These are phyloP conservation scores for Pipa parva DNA, from an alignment of 2,113 vertebrate species.

Conservation along the genomic window DNA sequence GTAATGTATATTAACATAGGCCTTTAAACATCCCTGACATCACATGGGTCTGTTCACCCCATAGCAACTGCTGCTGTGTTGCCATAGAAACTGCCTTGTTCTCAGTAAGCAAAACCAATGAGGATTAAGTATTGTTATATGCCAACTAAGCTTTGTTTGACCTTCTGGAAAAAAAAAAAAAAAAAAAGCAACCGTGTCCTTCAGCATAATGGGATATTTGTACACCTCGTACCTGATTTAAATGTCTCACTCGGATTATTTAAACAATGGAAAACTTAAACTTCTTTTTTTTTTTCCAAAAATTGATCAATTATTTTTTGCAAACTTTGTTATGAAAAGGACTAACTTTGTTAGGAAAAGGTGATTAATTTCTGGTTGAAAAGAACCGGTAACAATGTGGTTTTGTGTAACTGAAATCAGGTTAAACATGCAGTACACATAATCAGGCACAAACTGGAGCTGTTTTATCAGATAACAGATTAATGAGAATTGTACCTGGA, in stretches of 20 bases:
- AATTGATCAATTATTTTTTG: too few relatives aligned
- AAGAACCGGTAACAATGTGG: too few relatives aligned
- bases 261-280: too few relatives aligned
- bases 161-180: constrained; percentile 60
- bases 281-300: too few relatives aligned
- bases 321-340: too few relatives aligned
- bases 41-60: constrained; percentile 53
- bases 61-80: constrained; percentile 66
- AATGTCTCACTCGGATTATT: constrained; percentile 55
- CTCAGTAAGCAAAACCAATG: constrained; percentile 65
- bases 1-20: constrained; percentile 47
- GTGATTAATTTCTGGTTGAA: too few relatives aligned
- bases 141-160: constrained; percentile 63
- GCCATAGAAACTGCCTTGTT: constrained; percentile 70
- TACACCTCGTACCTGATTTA: constrained; percentile 44
- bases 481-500: too few relatives aligned
- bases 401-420: too few relatives aligned
- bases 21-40: constrained; percentile 62
- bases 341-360: too few relatives aligned
- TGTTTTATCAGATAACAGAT: too few relatives aligned
- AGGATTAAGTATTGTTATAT: constrained; percentile 62
- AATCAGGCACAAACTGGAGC: too few relatives aligned
- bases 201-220: constrained; percentile 41
- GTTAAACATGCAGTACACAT: too few relatives aligned
- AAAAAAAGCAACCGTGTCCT: constrained; percentile 55